Evolutionary conservation across 2,888 invertebrate species (phyloP).

Genomic region (Drosophila silvestris): DNA sequence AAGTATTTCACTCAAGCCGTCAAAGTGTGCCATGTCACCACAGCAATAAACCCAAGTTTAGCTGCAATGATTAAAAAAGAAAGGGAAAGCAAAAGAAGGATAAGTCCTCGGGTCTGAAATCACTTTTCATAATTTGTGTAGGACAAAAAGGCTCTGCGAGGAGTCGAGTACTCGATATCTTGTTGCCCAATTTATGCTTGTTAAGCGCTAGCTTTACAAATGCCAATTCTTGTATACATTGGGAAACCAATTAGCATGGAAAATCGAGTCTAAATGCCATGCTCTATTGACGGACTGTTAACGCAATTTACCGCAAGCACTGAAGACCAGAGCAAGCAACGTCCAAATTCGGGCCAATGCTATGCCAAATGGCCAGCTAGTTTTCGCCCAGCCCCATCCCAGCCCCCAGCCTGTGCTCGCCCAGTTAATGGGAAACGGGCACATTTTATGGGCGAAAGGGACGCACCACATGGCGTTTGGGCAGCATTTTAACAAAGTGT

Average conservation of each 20-base stretch:
- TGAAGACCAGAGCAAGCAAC: conserved; percentile 17
- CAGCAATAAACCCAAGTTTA: neutral
- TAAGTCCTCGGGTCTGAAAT: neutral
- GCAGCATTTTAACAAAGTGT: conserved; percentile 80
- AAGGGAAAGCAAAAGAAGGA: neutral
- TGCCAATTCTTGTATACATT: conserved; percentile 51
- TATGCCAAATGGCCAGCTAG: conserved; percentile 49
- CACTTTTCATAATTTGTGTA: conserved; percentile 28
- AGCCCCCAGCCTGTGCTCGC: neutral
- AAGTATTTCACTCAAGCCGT: neutral
- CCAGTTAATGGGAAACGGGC: conserved; percentile 54
- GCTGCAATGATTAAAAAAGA: neutral
- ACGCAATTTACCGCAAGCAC: conserved; percentile 63
- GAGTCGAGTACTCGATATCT: conserved; percentile 30
- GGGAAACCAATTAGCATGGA: conserved; percentile 72
- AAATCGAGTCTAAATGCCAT: conserved; percentile 50
- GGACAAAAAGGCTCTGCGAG: conserved; percentile 20
- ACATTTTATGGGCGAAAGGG: conserved; percentile 69
- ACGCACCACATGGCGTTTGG: conserved; percentile 71
- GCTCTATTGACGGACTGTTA: conserved; percentile 66
- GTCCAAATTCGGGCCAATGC: conserved; percentile 20
- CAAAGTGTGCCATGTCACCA: neutral
- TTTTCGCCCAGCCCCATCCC: conserved; percentile 15
- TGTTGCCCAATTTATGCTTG: conserved; percentile 43
- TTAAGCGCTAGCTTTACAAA: conserved; percentile 52